Percentiles rank a stretch among this genome's conserved stretches.
These are phyloP conservation scores for Eufriesea mexicana DNA, from an alignment of 1,140 invertebrate genomes.

Conservation along the genomic window DNA sequence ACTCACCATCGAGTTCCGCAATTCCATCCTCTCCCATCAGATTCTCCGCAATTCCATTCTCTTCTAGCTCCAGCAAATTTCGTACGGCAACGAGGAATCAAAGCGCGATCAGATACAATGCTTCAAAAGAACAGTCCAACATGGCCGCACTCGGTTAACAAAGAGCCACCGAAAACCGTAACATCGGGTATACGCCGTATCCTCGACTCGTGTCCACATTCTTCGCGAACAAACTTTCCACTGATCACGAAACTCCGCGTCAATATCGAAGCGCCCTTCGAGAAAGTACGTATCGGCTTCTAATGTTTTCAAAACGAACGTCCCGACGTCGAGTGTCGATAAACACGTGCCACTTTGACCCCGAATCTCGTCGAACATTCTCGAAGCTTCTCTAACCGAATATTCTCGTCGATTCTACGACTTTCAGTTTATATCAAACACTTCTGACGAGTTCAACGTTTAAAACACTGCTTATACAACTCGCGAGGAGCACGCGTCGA, in stretches of 20 bases:
- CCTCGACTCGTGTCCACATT: background rate
- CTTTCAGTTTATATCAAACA: too few species aligned
- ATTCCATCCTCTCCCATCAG: too few species aligned
- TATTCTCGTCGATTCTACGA: too few species aligned
- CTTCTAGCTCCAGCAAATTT: background rate
- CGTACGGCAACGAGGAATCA: background rate
- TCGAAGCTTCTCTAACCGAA: too few species aligned
- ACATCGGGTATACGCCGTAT: background rate
- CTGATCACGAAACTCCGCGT: constrained; percentile 14
- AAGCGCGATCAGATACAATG: constrained; percentile 7
- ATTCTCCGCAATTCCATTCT: background rate
- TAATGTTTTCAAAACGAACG: constrained; percentile 19
- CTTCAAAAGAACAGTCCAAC: background rate
- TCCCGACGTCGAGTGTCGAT: background rate
- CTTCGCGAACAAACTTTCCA: constrained; percentile 4
- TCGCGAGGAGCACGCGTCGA: too few species aligned
- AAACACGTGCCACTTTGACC: background rate
- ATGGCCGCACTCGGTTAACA: background rate
- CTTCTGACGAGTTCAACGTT: too few species aligned
- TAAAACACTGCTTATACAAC: too few species aligned
- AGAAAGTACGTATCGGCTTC: constrained; percentile 8
- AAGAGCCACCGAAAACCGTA: background rate
- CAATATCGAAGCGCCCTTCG: constrained; percentile 40
- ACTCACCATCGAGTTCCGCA: background rate
- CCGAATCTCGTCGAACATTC: too few species aligned